Conservation (phyloP, 2,797 vertebrate species). For the Myripristis jacobus region DNA sequence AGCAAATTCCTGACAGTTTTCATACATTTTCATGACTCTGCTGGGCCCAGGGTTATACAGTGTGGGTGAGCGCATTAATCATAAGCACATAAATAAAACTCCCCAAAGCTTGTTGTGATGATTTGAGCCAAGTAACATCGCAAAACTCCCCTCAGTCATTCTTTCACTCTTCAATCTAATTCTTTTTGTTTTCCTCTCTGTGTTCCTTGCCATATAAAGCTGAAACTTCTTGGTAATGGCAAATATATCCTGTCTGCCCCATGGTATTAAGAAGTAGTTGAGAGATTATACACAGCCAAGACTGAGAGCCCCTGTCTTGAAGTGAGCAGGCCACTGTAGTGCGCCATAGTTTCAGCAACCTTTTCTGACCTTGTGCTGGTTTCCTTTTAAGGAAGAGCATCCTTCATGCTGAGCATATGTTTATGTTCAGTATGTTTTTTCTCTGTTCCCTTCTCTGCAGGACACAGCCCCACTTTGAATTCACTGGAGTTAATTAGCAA, state of each 20-base stretch:
- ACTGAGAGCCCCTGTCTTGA: conserved; percentile 12
- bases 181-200: conserved; percentile 22
- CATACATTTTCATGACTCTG: conserved; percentile 49
- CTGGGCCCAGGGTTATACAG: conserved; percentile 35
- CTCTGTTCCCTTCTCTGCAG: conserved; percentile 38
- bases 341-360: conserved; percentile 30
- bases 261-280: conserved; percentile 13
- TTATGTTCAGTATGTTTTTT: conserved; percentile 58
- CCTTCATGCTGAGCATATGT: conserved; percentile 48
- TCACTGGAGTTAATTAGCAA: conserved; percentile 19
- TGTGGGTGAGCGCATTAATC: conserved; percentile 59
- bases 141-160: conserved; percentile 38
- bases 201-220: conserved; percentile 25
- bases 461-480: conserved; percentile 23
- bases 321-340: conserved; percentile 2
- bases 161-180: conserved; percentile 16
- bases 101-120: conserved; percentile 51
- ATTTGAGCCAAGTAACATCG: conserved; percentile 50
- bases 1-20: conserved; percentile 43
- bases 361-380: conserved; percentile 37
- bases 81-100: conserved; percentile 62
- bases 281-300: background rate
- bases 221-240: conserved; percentile 15
- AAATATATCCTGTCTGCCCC: conserved; percentile 4
- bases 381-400: conserved; percentile 63